Evolutionary conservation across 2,888 invertebrate genomes (phyloP).

Genomic region (Chloroclysta siterata): DNA sequence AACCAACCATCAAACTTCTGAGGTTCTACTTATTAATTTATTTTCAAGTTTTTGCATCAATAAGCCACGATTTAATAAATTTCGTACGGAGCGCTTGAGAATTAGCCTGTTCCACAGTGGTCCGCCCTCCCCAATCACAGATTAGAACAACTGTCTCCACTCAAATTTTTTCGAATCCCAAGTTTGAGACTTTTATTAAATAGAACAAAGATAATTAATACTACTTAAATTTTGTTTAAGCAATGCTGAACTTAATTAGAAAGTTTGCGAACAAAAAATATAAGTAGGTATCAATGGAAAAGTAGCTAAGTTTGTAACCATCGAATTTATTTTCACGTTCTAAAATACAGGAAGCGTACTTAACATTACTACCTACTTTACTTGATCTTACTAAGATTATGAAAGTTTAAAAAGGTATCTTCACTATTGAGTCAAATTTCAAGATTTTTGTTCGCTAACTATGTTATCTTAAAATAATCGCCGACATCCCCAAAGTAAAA

Average conservation of each 20-base stretch:
- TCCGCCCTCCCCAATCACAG: slow-evolving; percentile 54
- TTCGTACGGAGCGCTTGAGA: slow-evolving; percentile 4
- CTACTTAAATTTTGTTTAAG: slow-evolving; percentile 84
- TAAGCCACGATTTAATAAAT: neutral
- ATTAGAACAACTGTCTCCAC: slow-evolving; percentile 69
- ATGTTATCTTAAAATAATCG: neutral
- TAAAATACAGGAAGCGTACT: too few species aligned
- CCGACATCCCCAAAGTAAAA: slow-evolving; percentile 3
- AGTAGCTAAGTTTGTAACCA: too few species aligned
- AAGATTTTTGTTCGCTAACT: neutral
- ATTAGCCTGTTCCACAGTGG: slow-evolving; percentile 17
- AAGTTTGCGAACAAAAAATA: slow-evolving; percentile 48
- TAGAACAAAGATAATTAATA: slow-evolving; percentile 83
- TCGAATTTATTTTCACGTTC: too few species aligned
- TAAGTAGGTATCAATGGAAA: neutral
- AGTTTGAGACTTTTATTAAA: slow-evolving; percentile 81
- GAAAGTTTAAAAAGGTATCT: too few species aligned
- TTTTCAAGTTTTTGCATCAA: neutral
- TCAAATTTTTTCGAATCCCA: slow-evolving; percentile 64
- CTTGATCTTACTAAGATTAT: too few species aligned
- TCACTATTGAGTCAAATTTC: too few species aligned
- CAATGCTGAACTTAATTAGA: slow-evolving; percentile 75
- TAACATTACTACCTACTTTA: too few species aligned
- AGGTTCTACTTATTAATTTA: too few species aligned
- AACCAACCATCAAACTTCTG: too few species aligned